Percentiles rank a stretch among this genome's conserved stretches.
phyloP scores from a whole-genome alignment of 2,888 invertebrate genomes.

The Agrochola circellaris region DNA sequence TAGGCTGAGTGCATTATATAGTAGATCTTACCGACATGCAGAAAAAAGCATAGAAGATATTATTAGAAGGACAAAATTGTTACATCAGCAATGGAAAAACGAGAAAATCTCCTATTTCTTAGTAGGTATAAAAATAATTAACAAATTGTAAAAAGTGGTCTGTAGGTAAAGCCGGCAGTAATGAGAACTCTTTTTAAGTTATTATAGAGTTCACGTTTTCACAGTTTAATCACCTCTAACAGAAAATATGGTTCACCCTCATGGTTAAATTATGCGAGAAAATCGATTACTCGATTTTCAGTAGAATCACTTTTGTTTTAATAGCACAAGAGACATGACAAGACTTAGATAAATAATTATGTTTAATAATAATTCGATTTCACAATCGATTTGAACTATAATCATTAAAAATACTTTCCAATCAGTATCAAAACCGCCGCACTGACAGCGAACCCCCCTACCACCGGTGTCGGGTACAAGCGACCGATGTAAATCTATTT shows the following conservation, averaged over 20 bases:
- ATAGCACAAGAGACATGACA: not conserved
- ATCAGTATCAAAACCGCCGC: constrained; percentile 50
- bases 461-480: constrained; percentile 46
- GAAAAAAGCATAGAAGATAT: not conserved
- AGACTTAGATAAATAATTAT: not conserved
- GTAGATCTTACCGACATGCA: not conserved
- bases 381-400: not conserved
- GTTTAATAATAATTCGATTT: not conserved
- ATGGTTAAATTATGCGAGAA: not conserved
- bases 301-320: not conserved
- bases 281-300: not conserved
- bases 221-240: not conserved
- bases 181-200: not conserved
- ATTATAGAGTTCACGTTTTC: not conserved
- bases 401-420: not conserved
- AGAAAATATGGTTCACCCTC: too few species aligned
- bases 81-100: not conserved
- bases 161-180: not conserved
- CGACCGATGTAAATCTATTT: constrained; percentile 87
- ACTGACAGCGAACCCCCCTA: constrained; percentile 26
- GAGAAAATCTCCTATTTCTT: not conserved
- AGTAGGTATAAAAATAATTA: not conserved
- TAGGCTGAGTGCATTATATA: not conserved
- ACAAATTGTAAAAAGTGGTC: not conserved
- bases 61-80: not conserved